Conservation (phyloP, 2,888 invertebrate genomes). For the Lepas anatifera region DNA sequence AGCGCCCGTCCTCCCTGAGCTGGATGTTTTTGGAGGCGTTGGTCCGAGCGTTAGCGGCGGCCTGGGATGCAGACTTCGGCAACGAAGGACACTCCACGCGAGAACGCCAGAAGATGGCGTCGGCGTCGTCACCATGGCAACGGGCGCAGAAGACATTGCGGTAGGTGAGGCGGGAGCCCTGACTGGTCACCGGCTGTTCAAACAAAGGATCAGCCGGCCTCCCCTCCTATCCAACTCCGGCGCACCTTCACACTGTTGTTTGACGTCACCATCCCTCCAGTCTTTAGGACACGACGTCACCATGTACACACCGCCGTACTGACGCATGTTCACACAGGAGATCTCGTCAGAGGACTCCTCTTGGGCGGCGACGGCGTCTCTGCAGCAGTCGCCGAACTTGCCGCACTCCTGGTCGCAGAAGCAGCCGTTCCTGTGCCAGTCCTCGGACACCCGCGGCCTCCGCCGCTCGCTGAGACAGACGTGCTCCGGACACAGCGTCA, state of each 20-base stretch:
- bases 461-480: neutral
- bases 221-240: too few species aligned
- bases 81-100: conserved; percentile 33
- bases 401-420: neutral
- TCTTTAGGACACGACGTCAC: neutral
- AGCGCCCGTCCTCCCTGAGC: neutral
- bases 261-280: neutral
- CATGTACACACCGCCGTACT: neutral
- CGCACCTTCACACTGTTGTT: too few species aligned
- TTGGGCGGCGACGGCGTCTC: neutral
- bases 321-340: neutral
- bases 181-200: conserved; percentile 32
- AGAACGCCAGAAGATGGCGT: conserved; percentile 34
- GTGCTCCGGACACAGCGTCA: neutral
- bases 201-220: conserved; percentile 30
- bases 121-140: conserved; percentile 33
- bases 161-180: conserved; percentile 30
- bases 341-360: neutral
- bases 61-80: neutral
- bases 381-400: neutral
- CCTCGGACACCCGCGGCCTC: neutral
- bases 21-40: neutral
- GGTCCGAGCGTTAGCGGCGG: neutral
- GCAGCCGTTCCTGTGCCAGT: neutral
- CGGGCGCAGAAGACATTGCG: conserved; percentile 35